Evolutionary conservation across 2,888 invertebrate genomes (phyloP).

Genomic region (Hemicrepidius hirtus): DNA sequence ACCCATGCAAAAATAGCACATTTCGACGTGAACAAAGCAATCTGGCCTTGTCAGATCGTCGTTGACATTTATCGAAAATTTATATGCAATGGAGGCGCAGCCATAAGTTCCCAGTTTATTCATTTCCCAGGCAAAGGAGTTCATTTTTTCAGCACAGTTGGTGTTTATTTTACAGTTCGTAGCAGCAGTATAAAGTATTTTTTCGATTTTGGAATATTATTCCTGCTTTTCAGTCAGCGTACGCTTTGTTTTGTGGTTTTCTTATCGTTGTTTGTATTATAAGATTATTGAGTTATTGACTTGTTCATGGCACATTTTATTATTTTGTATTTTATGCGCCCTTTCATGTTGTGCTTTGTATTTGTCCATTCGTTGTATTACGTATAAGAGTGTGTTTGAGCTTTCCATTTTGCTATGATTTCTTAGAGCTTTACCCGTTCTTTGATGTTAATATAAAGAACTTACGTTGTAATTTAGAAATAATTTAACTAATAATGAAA

Average conservation of each 20-base stretch:
- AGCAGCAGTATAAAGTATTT: constrained; percentile 38
- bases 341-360: constrained; percentile 5
- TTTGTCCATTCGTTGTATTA: not conserved
- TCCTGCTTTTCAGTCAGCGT: constrained; percentile 42
- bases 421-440: not conserved
- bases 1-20: not conserved
- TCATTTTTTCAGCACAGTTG: constrained; percentile 34
- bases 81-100: constrained; percentile 11
- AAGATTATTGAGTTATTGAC: constrained; percentile 37
- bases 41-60: constrained; percentile 3
- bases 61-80: constrained; percentile 29
- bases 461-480: not conserved
- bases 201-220: constrained; percentile 38
- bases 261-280: constrained; percentile 38
- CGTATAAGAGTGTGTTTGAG: not conserved
- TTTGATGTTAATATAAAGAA: too few species aligned
- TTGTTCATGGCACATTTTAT: constrained; percentile 37
- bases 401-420: not conserved
- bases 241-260: constrained; percentile 41
- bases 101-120: constrained; percentile 34
- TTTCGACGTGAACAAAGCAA: not conserved
- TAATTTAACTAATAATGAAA: not conserved
- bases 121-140: constrained; percentile 14
- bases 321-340: constrained; percentile 32
- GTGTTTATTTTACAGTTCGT: constrained; percentile 39